phyloP scores from a whole-genome alignment of 2,888 invertebrate genomes.

The Agriopis leucophaearia region DNA sequence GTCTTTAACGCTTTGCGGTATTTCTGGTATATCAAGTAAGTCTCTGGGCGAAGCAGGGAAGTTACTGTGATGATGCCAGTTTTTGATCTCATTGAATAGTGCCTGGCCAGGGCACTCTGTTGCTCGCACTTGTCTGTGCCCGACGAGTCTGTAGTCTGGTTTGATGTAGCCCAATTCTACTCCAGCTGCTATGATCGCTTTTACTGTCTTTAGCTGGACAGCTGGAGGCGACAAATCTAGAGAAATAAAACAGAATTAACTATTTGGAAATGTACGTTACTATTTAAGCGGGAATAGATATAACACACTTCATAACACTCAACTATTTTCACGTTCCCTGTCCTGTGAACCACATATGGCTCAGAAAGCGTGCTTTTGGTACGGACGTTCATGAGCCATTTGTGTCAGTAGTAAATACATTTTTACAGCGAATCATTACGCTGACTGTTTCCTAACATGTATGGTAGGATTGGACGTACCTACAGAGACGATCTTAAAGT shows the following conservation, averaged over 20 bases:
- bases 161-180: slow-evolving; percentile 87
- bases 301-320: too few relatives aligned
- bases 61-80: slow-evolving; percentile 85
- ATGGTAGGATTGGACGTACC: too few relatives aligned
- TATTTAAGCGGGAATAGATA: too few relatives aligned
- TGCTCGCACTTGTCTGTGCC: slow-evolving; percentile 62
- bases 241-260: slow-evolving; percentile 1
- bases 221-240: slow-evolving; percentile 86
- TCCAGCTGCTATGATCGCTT: slow-evolving; percentile 87
- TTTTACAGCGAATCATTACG: too few relatives aligned
- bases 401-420: too few relatives aligned
- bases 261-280: neutral
- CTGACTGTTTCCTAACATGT: too few relatives aligned
- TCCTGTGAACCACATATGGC: too few relatives aligned
- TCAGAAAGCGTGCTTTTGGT: too few relatives aligned
- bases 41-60: slow-evolving; percentile 61
- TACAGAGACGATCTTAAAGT: too few relatives aligned
- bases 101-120: slow-evolving; percentile 89
- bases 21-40: slow-evolving; percentile 54
- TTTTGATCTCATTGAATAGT: slow-evolving; percentile 86
- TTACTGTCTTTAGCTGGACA: slow-evolving; percentile 85
- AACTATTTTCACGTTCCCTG: too few relatives aligned
- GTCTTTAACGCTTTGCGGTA: slow-evolving; percentile 49
- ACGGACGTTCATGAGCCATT: too few relatives aligned
- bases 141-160: slow-evolving; percentile 55